A percentile compares a stretch with the other conserved stretches of the same genome.
Evolutionary conservation across 2,113 vertebrate species (phyloP).

Genomic region (Ictidomys tridecemlineatus): DNA sequence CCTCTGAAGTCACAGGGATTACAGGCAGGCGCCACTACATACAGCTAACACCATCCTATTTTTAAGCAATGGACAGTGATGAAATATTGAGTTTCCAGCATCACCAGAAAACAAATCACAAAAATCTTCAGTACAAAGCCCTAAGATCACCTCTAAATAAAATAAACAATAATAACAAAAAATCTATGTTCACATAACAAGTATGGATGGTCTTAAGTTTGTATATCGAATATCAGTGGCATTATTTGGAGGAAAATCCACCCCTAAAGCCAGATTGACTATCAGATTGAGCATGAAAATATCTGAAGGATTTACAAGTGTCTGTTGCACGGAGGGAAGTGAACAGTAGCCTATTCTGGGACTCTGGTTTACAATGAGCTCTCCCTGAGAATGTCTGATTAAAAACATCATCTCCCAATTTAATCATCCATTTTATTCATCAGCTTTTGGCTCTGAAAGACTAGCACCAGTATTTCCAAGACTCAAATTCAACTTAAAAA

Average conservation of each 20-base stretch:
- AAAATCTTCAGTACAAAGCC: constrained; percentile 4
- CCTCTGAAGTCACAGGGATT: no score
- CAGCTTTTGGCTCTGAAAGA: constrained; percentile 12
- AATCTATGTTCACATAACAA: not conserved
- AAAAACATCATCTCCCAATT: not conserved
- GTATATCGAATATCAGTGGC: not conserved
- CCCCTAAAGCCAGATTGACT: not conserved
- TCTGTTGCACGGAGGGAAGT: not conserved
- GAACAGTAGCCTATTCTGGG: not conserved
- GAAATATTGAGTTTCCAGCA: not conserved
- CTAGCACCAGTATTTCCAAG: constrained; percentile 32
- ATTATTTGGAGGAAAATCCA: constrained; percentile 41
- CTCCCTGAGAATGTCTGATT: constrained; percentile 5
- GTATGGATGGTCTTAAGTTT: not conserved
- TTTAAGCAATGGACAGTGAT: not conserved
- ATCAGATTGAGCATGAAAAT: not conserved
- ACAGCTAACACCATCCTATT: not conserved
- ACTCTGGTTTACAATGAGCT: not conserved
- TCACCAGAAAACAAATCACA: constrained; percentile 46
- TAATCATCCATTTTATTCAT: not conserved
- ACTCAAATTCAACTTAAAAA: constrained; percentile 23
- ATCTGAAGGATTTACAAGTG: not conserved
- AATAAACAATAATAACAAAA: not conserved
- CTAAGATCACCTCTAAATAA: constrained; percentile 12
- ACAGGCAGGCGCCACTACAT: no score